Conservation (phyloP, 2,888 invertebrate species). For the Noctua comes region DNA sequence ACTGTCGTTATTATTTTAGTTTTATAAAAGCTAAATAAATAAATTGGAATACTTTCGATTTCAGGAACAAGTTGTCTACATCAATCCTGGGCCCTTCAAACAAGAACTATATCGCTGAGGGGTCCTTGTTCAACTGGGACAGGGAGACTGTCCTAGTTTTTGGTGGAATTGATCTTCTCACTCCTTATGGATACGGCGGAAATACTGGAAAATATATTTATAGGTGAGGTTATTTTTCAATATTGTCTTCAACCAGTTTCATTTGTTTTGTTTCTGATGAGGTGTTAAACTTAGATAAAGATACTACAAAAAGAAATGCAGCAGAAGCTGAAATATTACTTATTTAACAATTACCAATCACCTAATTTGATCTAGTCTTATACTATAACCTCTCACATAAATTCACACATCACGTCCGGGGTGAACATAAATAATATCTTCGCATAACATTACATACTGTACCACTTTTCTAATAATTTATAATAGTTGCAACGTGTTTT, state of each 20-base stretch:
- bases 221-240: constrained; percentile 76
- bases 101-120: constrained; percentile 86
- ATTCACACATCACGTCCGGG: not conserved
- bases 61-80: constrained; percentile 85
- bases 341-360: not conserved
- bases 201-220: constrained; percentile 92
- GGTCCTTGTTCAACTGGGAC: constrained; percentile 90
- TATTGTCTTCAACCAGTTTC: too few species aligned
- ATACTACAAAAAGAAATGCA: not conserved
- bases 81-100: constrained; percentile 86
- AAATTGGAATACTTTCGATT: constrained; percentile 22
- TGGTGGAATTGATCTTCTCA: constrained; percentile 93
- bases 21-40: not conserved
- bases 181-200: constrained; percentile 87
- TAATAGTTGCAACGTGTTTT: not conserved
- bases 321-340: not conserved
- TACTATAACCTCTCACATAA: not conserved
- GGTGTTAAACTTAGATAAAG: not conserved
- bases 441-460: not conserved
- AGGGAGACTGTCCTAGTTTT: constrained; percentile 92
- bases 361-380: not conserved
- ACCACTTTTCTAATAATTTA: not conserved
- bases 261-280: not conserved
- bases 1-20: not conserved
- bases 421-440: not conserved